Evolutionary conservation across 2,888 invertebrate species (phyloP), one percentile per base, ranked within the genome.

Genomic region (Lasioglossum villosulum): DNA sequence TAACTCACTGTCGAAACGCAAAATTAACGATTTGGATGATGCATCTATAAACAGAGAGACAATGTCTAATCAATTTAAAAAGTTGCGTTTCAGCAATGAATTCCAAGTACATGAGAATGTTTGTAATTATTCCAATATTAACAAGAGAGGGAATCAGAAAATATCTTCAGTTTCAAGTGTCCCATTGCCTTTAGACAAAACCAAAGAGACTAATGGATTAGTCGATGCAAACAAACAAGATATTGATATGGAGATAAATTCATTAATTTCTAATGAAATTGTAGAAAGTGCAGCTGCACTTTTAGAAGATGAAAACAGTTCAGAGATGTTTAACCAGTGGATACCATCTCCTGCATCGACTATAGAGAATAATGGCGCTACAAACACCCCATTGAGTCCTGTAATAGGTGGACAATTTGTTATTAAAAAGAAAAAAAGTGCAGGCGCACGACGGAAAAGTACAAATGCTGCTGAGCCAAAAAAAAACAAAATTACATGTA

Each of bases 241-340:
- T 42, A 52, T 16, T 48, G 37, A 74, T 37, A 14, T 19, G 23
- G 12, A 72, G 16, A 37, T 71, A 68, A 83, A 23, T 71, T 73
- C 14, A 56, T 63, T 63, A 42, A 79, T 84, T 68, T 92, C 91
- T 8, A 91, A 94, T 82, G 95, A 95, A 92, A 92, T 95, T 37
- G 86, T 90, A 27, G 95, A 94, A 39, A 94, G 94, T 84, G 92
- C 93, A 23, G 93, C 91, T 52, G 95, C 95, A 10, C 89, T 95
- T 19, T 82, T 95, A 8, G 94, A 92, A 10, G 95, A 95, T 88
- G 95, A 95, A 89, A 89, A 86, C n/a, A 76, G 82, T 79, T 85
- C 66, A 19, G 83, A 76, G 75, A 83, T 76, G 48, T 72, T 68
- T 23, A 70, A 75, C 1, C 27, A 82, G 19, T 75, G 66, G 71